A percentile compares a stretch with the other conserved stretches of the same genome.
Conservation (phyloP, 2,888 invertebrate species). For the Pollenia amentaria region DNA sequence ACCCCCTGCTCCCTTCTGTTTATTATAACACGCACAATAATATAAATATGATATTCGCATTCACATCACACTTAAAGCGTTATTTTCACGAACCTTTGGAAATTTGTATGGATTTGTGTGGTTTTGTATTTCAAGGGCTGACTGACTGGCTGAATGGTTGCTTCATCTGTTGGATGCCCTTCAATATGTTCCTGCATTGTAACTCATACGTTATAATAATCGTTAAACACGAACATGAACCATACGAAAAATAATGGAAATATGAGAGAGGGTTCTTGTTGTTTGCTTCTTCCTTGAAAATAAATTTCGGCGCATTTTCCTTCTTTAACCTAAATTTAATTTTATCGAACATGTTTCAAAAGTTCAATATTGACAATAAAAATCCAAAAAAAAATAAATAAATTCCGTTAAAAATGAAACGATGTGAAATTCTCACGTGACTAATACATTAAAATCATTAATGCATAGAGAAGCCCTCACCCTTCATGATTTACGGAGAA, state of each 20-base stretch:
- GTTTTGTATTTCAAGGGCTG: conserved; percentile 5
- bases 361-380: conserved; percentile 43
- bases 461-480: neutral
- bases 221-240: conserved; percentile 15
- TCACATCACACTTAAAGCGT: conserved; percentile 30
- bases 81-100: conserved; percentile 16
- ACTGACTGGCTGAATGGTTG: neutral
- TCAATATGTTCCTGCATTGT: neutral
- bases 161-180: conserved; percentile 43
- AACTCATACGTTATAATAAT: conserved; percentile 11
- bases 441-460: conserved; percentile 55
- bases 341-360: conserved; percentile 46
- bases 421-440: conserved; percentile 53
- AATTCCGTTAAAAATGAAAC: conserved; percentile 21
- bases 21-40: conserved; percentile 14
- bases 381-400: conserved; percentile 4
- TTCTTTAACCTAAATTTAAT: conserved; percentile 47
- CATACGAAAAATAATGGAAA: neutral
- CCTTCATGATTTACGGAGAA: neutral
- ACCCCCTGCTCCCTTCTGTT: neutral
- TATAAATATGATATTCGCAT: conserved; percentile 40
- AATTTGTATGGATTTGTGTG: neutral
- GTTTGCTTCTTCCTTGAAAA: neutral
- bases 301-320: neutral
- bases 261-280: neutral